Conservation (phyloP, 2,888 invertebrate species). For the Corythucha ciliata region DNA sequence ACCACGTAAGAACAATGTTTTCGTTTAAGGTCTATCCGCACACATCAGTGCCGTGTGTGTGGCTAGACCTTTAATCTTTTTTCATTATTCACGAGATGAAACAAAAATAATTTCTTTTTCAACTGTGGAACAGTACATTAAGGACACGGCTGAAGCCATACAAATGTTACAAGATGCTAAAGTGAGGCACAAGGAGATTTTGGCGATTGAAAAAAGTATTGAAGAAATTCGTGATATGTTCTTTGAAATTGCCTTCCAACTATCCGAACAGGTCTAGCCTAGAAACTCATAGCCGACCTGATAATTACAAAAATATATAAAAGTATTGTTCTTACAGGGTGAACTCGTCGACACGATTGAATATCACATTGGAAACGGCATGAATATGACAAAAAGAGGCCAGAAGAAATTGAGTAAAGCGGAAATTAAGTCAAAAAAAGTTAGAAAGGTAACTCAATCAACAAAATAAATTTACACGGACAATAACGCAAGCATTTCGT, state of each 20-base stretch:
- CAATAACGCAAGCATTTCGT: too few relatives aligned
- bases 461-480: not conserved
- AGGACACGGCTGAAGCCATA: slow-evolving; percentile 30
- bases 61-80: not conserved
- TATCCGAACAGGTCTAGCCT: slow-evolving; percentile 29
- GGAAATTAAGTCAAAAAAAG: slow-evolving; percentile 27
- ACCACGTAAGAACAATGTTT: slow-evolving; percentile 29
- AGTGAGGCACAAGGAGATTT: slow-evolving; percentile 29
- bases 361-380: slow-evolving; percentile 30
- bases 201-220: slow-evolving; percentile 30
- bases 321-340: slow-evolving; percentile 28
- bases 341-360: slow-evolving; percentile 32
- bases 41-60: not conserved
- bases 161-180: slow-evolving; percentile 29
- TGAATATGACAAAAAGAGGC: slow-evolving; percentile 24
- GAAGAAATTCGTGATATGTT: slow-evolving; percentile 29
- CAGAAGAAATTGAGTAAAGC: slow-evolving; percentile 28
- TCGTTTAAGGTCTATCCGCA: not conserved
- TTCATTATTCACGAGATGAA: not conserved
- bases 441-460: slow-evolving; percentile 28
- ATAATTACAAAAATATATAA: slow-evolving; percentile 1
- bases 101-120: not conserved
- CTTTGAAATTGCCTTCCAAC: slow-evolving; percentile 29
- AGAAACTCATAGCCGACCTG: not conserved
- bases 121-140: slow-evolving; percentile 27